Base-by-base conservation (phyloP, 2,888 invertebrate species). In the Leptogaster cylindrica region DNA sequence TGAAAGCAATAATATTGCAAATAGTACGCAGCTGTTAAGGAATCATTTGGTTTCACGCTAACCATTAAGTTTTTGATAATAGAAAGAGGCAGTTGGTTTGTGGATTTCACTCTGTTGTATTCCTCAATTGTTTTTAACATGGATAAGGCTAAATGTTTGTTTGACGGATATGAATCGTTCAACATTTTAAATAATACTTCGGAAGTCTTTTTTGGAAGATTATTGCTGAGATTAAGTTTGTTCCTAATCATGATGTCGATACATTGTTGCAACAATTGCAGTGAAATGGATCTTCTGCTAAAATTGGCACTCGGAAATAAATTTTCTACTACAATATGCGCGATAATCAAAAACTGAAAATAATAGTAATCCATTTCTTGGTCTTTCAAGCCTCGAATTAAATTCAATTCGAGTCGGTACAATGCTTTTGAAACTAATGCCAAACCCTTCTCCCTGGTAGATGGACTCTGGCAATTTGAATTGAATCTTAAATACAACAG, bases 101-200 rank as follows among this genome's bases (percentile, higher is more conserved):
- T 1, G 63, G 65, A n/a, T 64, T 14, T 16, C 23, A 67, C 1
- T 74, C 50, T 6, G 73, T 68, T 7, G 68, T 28, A 16, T 3
- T 72, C 73, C 2, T 76, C 76, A 44, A 76, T 68, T 0, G 77
- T 73, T 10, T 78, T 78, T 7, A 91, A 78, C 58, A 92, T 81
- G 2, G 83, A 80, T 7, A 88, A 81, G 0, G 89, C 87, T 65
- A 88, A 77, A 1, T 82, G 82, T 76, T 93, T 92, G 76, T 92
- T 93, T 6, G 82, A 82, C 76, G 93, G 93, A 73, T 91, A 94
- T 7, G 89, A 87, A 76, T 94, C 93, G 23, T 84, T 82, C n/a
- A 92, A 76, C 64, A 84, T 84, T 1, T 81, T 73, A 31, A 87
- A 77, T 14, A 81, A 41, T 2, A 69, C 71, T 2, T 63, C 2